Conservation (phyloP, 2,888 invertebrate species). For the Muschampia staudingeri region DNA sequence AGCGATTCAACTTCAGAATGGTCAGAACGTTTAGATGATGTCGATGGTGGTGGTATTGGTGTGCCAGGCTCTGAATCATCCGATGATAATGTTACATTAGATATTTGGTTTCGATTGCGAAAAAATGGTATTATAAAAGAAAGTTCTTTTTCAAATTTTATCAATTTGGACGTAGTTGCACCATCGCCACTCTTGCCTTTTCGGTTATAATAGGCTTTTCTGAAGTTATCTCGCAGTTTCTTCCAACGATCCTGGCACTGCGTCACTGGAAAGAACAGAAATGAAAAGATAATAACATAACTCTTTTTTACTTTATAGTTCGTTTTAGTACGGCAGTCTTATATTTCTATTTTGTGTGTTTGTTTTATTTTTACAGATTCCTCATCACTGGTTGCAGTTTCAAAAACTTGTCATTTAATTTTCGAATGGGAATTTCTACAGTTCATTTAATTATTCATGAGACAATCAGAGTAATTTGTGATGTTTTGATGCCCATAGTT, state of each 20-base stretch:
- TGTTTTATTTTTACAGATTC: constrained; percentile 8
- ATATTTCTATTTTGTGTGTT: constrained; percentile 8
- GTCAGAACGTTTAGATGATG: constrained; percentile 8
- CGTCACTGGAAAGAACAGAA: constrained; percentile 8
- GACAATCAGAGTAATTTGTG: neutral
- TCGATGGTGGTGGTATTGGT: constrained; percentile 8
- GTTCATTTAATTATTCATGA: neutral
- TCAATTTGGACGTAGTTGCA: constrained; percentile 8
- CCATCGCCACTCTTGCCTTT: constrained; percentile 8
- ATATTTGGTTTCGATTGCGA: constrained; percentile 8
- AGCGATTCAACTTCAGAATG: constrained; percentile 8
- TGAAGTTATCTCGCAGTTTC: constrained; percentile 8
- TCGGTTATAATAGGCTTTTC: constrained; percentile 8
- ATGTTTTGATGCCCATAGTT: constrained; percentile 10
- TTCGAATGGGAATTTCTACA: constrained; percentile 8
- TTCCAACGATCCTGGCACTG: constrained; percentile 8
- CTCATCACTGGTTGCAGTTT: constrained; percentile 8
- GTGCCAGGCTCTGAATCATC: constrained; percentile 8
- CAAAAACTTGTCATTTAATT: constrained; percentile 8
- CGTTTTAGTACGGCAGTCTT: constrained; percentile 8
- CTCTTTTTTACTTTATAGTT: constrained; percentile 8
- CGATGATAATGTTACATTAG: constrained; percentile 8
- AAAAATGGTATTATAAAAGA: constrained; percentile 8
- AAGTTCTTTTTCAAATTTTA: constrained; percentile 8
- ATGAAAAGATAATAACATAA: constrained; percentile 8